phyloP scores from a whole-genome alignment of 2,888 invertebrate species.

The Argyresthia albistria region DNA sequence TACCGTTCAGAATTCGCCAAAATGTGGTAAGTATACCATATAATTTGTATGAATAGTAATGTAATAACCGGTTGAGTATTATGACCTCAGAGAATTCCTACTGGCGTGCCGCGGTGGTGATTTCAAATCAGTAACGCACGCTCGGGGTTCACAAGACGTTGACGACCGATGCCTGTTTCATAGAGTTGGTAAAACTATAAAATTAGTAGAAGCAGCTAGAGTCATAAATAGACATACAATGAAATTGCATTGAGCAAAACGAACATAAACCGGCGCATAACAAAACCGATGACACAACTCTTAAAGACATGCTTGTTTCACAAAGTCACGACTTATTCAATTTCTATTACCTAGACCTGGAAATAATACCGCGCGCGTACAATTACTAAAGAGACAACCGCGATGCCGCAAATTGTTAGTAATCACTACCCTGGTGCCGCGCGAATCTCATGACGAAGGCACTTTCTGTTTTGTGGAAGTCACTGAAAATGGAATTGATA shows the following conservation, averaged over 20 bases:
- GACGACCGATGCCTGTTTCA: too few relatives aligned
- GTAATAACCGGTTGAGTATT: slow-evolving; percentile 38
- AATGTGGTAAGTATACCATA: not conserved
- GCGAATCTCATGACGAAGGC: not conserved
- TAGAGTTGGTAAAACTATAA: too few relatives aligned
- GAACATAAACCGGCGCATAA: too few relatives aligned
- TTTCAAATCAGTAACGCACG: slow-evolving; percentile 21
- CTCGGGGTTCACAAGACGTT: slow-evolving; percentile 22
- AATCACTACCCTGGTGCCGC: slow-evolving; percentile 23
- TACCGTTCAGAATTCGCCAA: not conserved
- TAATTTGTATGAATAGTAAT: slow-evolving; percentile 13
- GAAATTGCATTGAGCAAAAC: too few relatives aligned
- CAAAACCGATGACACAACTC: too few relatives aligned
- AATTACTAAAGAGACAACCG: slow-evolving; percentile 29
- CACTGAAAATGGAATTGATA: too few relatives aligned
- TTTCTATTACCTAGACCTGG: slow-evolving; percentile 30
- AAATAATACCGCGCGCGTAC: slow-evolving; percentile 29
- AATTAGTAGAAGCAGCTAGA: too few relatives aligned
- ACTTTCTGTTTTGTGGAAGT: not conserved
- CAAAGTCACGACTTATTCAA: slow-evolving; percentile 40
- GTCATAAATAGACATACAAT: too few relatives aligned
- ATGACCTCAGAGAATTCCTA: slow-evolving; percentile 46
- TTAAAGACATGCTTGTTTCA: slow-evolving; percentile 33
- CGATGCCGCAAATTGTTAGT: slow-evolving; percentile 29
- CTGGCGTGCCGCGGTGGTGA: not conserved